These are phyloP conservation scores for Staurois parvus DNA, from an alignment of 2,797 vertebrate genomes.

Conservation along the genomic window DNA sequence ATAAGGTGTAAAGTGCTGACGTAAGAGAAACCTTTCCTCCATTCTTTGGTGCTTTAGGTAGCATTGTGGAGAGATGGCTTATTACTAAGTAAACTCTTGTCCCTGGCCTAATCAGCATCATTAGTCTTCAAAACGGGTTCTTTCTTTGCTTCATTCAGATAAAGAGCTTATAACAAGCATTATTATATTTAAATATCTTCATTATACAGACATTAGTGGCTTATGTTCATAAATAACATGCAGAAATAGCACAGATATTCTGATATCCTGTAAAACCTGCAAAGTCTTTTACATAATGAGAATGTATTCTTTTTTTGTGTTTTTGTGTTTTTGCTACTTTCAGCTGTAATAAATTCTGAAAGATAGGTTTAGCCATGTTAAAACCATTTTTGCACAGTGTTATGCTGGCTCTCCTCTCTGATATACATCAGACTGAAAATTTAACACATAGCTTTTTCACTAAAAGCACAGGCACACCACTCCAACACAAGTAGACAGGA, in stretches of 20 bases:
- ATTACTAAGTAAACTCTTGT: slow-evolving; percentile 71
- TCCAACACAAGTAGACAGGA: too few species aligned
- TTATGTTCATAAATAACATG: slow-evolving; percentile 60
- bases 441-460: too few species aligned
- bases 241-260: not conserved
- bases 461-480: too few species aligned
- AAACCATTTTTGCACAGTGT: too few species aligned
- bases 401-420: too few species aligned
- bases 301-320: not conserved
- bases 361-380: too few species aligned
- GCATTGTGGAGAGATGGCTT: slow-evolving; percentile 69
- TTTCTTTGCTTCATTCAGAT: slow-evolving; percentile 2
- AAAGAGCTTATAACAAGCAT: slow-evolving; percentile 64
- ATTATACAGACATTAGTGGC: slow-evolving; percentile 63
- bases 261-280: not conserved
- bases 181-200: slow-evolving; percentile 59
- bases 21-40: slow-evolving; percentile 68
- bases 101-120: slow-evolving; percentile 73
- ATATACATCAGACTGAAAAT: too few species aligned
- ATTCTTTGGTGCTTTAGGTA: slow-evolving; percentile 63
- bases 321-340: not conserved
- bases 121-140: slow-evolving; percentile 66
- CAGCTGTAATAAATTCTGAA: not conserved
- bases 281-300: not conserved
- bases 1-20: slow-evolving; percentile 68